Evolutionary conservation across 2,797 vertebrate species (phyloP), one percentile per base, ranked within the genome.

Genomic region (Gallinago stenura): DNA sequence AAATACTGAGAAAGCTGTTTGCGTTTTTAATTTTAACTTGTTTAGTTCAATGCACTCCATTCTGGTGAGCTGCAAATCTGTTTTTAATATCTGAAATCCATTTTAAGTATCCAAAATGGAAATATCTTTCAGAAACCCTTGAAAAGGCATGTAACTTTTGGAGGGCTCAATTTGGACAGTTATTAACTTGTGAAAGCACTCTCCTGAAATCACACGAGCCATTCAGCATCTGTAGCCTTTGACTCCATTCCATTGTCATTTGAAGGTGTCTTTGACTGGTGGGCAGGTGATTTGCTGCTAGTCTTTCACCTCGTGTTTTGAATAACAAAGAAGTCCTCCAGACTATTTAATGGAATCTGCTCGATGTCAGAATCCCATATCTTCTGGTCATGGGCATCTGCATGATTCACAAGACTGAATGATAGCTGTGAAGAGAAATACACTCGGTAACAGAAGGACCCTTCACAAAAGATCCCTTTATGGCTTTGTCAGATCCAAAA

Each of bases 301-400:
- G 51, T 94, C 93, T 94, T 91, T 93, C 61, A 41, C 79, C 43
- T 93, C 50, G 0, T 37, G 28, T 31, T 91, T 94, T 96, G 73
- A 94, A 95, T 94, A 87, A 90, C 88, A 95, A 95, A 95, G 81
- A 37, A 64, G 13, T 70, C 33, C 53, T 90, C 56, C 66, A 79
- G 64, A 12, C 60, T 65, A 39, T 28, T 95, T 2, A 84, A 64
- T 14, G 41, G 70, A 93, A 75, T 60, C 70, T 82, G 71, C 46
- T 84, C 11, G 16, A 83, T 80, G 83, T 90, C 73, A 64, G 66
- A 82, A 30, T 35, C 57, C 53, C 5, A 0, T 39, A 56, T 93
- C 78, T 87, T 69, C 86, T 94, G 81, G 60, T 85, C 64, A 45
- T 82, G 88, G 88, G 16, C 65, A 80, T 95, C 77, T 91, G 60